Base-by-base conservation (phyloP, 1,140 invertebrate species). In the Lordiphosa collinella region DNA sequence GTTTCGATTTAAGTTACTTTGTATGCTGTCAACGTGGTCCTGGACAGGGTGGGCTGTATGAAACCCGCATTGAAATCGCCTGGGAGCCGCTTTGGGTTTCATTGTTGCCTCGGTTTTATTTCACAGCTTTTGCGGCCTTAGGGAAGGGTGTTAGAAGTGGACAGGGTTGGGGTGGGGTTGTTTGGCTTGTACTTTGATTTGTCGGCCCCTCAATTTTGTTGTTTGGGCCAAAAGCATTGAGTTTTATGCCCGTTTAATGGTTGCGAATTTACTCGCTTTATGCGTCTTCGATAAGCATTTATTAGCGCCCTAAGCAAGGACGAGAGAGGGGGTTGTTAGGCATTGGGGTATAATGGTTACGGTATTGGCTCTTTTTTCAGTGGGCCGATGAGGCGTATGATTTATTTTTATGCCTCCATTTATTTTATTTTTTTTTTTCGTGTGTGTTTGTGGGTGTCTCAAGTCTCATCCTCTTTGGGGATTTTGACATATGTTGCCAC, bases 1-100 rank as follows among this genome's bases (percentile, higher is more conserved):
- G 80, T 86, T 86, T 86, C 80, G 80, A 86, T 86, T 86, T 86
- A 86, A 86, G 80, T 86, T 86, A 86, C 80, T 86, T 86, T 86
- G 80, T 86, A 86, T 86, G 80, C 80, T 86, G 80, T 86, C 80
- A 86, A 86, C 80, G 80, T 47, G 62, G 62, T 65, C 58, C 54
- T 38, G 53, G 34, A 12, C 12, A 6, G 37, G n/a, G 29, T 35
- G 38, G 10, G 16, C 18, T 18, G 38, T 16, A 31, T 35, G 22
- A 71, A 59, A 57, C 66, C 66, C 58, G 71, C 73, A 82, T 84
- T 67, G 63, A 84, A 84, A 84, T 84, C 78, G 78, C 78, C 50
- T 85, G 78, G 79, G 72, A 84, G 63, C 67, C 76, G 78, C 78
- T 84, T 76, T 84, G 62, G 78, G 79, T 82, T 82, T 78, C 78